Percentiles rank a stretch among this genome's conserved stretches.
Conservation (phyloP, 2,888 invertebrate species). For the Artemia sinica region DNA sequence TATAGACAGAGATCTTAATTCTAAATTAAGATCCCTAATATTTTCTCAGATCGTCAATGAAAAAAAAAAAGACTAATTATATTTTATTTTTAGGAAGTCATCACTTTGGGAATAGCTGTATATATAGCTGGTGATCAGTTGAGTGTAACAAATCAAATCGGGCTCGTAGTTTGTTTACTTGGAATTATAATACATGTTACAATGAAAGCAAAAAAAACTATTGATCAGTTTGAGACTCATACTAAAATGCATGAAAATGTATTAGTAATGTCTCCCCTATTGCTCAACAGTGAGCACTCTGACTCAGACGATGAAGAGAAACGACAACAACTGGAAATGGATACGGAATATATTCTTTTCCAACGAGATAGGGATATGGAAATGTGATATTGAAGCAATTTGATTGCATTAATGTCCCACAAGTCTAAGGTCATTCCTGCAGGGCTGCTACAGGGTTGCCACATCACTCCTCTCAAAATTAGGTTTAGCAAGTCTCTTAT, state of each 20-base stretch:
- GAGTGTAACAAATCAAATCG: slow-evolving; percentile 60
- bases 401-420: too few relatives aligned
- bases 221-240: background rate
- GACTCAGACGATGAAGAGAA: slow-evolving; percentile 9
- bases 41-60: too few relatives aligned
- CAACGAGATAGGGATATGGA: background rate
- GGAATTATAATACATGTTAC: slow-evolving; percentile 72
- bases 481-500: too few relatives aligned
- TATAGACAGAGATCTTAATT: too few relatives aligned
- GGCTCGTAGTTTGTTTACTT: slow-evolving; percentile 64
- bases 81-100: slow-evolving; percentile 57
- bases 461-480: too few relatives aligned
- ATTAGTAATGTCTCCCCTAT: background rate
- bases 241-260: background rate
- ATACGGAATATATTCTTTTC: background rate
- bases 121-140: slow-evolving; percentile 69
- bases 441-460: too few relatives aligned
- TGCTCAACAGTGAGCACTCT: background rate
- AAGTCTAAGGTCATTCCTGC: too few relatives aligned
- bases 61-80: too few relatives aligned
- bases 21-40: too few relatives aligned
- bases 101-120: slow-evolving; percentile 72
- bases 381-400: too few relatives aligned
- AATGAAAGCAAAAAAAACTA: slow-evolving; percentile 18
- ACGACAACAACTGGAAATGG: background rate